These are phyloP conservation scores for Astropecten irregularis DNA, from an alignment of 53 echinoderm and acorn worm species.

Conservation along the genomic window DNA sequence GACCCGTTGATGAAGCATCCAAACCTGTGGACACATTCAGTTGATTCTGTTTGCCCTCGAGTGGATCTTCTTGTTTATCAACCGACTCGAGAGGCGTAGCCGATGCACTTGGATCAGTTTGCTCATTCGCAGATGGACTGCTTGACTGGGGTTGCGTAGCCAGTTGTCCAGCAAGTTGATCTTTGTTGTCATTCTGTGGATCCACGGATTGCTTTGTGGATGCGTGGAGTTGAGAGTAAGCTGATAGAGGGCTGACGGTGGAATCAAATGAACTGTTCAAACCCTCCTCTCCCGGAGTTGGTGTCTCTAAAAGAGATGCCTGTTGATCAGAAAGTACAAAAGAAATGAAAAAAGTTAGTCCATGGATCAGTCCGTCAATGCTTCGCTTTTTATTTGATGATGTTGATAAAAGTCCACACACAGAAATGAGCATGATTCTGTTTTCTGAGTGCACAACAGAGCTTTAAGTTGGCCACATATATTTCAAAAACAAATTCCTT, in stretches of 20 bases:
- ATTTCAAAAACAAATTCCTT: no score
- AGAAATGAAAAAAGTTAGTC: not conserved
- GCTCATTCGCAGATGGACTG: not conserved
- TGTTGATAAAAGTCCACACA: not conserved
- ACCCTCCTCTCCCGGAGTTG: constrained; percentile 48
- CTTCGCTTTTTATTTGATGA: not conserved
- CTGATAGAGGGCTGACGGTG: constrained; percentile 8
- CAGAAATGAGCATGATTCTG: not conserved
- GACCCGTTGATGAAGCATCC: not conserved
- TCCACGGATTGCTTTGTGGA: not conserved
- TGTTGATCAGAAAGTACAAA: not conserved
- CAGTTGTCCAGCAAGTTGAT: not conserved
- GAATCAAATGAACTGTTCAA: constrained; percentile 17
- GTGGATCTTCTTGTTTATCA: constrained; percentile 19
- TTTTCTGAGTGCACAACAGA: no score
- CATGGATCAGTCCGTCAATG: no score
- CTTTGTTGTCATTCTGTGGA: not conserved
- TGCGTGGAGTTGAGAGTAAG: not conserved
- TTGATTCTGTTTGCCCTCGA: not conserved
- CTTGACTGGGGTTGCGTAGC: not conserved
- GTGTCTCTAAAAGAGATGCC: constrained; percentile 22
- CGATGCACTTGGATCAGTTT: not conserved
- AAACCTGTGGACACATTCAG: not conserved
- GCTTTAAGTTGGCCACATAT: no score
- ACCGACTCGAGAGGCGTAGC: not conserved